Evolutionary conservation across 2,797 vertebrate genomes (phyloP).

Genomic region (Poeciliopsis turneri): DNA sequence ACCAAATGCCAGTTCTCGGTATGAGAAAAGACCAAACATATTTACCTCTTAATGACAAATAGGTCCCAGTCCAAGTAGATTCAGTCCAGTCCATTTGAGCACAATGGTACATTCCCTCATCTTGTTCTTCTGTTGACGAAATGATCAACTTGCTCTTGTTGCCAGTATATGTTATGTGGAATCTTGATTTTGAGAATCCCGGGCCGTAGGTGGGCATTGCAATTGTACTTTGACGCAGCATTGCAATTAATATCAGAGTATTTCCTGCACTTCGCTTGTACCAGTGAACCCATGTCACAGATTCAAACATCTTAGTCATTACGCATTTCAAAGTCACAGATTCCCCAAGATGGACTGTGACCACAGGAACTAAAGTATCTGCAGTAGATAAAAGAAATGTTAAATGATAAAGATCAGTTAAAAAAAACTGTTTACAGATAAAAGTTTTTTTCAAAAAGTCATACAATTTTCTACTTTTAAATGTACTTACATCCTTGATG

Average conservation of each 20-base stretch:
- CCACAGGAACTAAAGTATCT: slow-evolving; percentile 23
- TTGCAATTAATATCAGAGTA: background rate
- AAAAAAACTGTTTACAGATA: background rate
- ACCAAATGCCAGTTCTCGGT: background rate
- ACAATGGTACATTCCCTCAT: slow-evolving; percentile 51
- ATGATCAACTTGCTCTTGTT: slow-evolving; percentile 16
- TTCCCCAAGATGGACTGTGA: slow-evolving; percentile 21
- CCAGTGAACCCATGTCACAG: background rate
- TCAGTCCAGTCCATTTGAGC: rapidly evolving
- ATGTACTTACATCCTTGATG: slow-evolving; percentile 16
- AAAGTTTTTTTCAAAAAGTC: too few relatives aligned
- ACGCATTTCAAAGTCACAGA: slow-evolving; percentile 21
- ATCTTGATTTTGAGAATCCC: background rate
- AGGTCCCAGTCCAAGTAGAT: background rate
- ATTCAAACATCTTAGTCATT: rapidly evolving
- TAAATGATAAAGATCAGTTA: background rate
- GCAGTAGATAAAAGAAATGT: background rate
- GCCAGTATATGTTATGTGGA: rapidly evolving
- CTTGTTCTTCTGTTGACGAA: background rate
- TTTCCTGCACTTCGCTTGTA: slow-evolving; percentile 30
- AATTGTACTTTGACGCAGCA: rapidly evolving
- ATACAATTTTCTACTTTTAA: background rate
- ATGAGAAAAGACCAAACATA: background rate
- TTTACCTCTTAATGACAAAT: slow-evolving; percentile 33
- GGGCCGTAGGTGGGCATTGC: rapidly evolving